phyloP scores from a whole-genome alignment of 2,797 vertebrate species.

The Masticophis lateralis region DNA sequence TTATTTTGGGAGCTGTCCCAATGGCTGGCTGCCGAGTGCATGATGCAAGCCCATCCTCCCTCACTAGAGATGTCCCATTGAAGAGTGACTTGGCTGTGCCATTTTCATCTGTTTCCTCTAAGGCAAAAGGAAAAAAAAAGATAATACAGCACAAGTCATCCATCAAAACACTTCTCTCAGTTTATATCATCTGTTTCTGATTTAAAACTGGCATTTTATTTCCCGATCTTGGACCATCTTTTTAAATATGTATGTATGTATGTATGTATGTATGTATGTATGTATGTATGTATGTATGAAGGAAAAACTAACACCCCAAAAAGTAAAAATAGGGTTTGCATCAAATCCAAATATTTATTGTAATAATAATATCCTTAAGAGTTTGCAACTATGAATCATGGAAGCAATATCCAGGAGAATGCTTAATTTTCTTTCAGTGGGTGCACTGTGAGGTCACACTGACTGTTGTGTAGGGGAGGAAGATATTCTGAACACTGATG shows the following conservation, averaged over 20 bases:
- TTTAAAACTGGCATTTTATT: background rate
- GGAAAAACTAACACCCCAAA: background rate
- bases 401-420: background rate
- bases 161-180: background rate
- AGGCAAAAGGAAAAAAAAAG: conserved; percentile 6
- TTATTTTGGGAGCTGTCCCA: conserved; percentile 49
- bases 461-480: background rate
- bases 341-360: background rate
- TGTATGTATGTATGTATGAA: background rate
- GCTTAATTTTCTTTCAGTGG: background rate
- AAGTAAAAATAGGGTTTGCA: background rate
- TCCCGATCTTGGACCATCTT: background rate
- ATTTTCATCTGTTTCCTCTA: conserved; percentile 71
- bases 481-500: background rate
- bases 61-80: conserved; percentile 56
- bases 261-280: no score
- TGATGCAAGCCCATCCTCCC: conserved; percentile 61
- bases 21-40: conserved; percentile 58
- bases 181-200: background rate
- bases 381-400: background rate
- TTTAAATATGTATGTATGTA: no score
- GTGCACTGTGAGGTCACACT: background rate
- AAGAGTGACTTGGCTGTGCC: conserved; percentile 64
- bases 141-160: background rate
- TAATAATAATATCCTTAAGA: background rate